Evolutionary conservation across 2,888 invertebrate genomes (phyloP).

Genomic region (Eupeodes luniger): DNA sequence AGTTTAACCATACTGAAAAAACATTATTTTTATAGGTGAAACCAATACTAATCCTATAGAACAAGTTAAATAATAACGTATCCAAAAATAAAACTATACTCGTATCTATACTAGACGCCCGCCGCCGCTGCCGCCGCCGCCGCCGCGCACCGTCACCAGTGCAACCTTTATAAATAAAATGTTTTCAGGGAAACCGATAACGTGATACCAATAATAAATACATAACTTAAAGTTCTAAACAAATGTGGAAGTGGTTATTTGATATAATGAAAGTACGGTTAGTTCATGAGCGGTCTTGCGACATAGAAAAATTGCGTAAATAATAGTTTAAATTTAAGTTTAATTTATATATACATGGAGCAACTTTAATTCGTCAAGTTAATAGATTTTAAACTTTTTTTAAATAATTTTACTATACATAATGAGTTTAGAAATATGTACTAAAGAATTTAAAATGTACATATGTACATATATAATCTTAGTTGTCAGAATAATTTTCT

Average conservation of each 20-base stretch:
- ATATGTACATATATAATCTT: too few species aligned
- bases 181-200: conserved; percentile 36
- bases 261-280: conserved; percentile 33
- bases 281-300: conserved; percentile 21
- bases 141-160: neutral
- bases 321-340: too few species aligned
- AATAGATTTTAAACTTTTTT: too few species aligned
- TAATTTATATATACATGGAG: too few species aligned
- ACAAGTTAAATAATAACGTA: conserved; percentile 10
- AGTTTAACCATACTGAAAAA: neutral
- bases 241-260: conserved; percentile 33
- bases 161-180: conserved; percentile 33
- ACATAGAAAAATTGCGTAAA: neutral
- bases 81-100: conserved; percentile 18
- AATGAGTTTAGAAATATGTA: too few species aligned
- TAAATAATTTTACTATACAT: too few species aligned
- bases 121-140: neutral
- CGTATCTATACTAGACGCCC: conserved; percentile 9
- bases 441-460: too few species aligned
- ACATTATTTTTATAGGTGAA: neutral
- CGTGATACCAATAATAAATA: conserved; percentile 40
- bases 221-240: conserved; percentile 21
- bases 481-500: conserved; percentile 8
- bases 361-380: too few species aligned
- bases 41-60: conserved; percentile 4